Evolutionary conservation across 1,140 invertebrate species (phyloP), one percentile per base, ranked within the genome.

Genomic region (Melipona quadrifasciata): DNA sequence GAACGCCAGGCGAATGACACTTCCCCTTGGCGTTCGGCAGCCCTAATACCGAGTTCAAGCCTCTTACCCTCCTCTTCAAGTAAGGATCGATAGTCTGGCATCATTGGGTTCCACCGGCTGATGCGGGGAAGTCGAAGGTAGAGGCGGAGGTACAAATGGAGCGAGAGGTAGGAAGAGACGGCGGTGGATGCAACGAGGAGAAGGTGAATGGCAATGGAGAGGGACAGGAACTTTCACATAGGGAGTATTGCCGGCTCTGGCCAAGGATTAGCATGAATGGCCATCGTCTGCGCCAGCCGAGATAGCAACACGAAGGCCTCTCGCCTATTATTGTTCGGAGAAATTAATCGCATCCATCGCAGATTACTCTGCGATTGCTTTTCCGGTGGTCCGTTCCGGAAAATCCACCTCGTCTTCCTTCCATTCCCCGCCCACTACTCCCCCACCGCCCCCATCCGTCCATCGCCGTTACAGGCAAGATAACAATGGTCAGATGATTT

Each of bases 11-110:
- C 87, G 88, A 92, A 90, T 91, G 92, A 92, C 91, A 92, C 92
- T 92, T 92, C 86, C 90, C 89, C 74, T 85, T 87, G 88, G 85
- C 82, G 87, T 84, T 88, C 86, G 85, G 88, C 86, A 90, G 85
- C 88, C 88, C 82, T 89, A 90, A 90, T 89, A 88, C 86, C 68
- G 88, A 91, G 87, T 91, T 92, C 90, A 85, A 91, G 88, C 89
- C 93, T 93, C 91, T 91, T 92, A 91, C 87, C 86, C 89, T 80
- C 75, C 85, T 88, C 87, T 87, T 82, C 85, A 81, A 87, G 86
- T 81, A 80, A 90, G 87, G 92, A 93, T 93, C 93, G 92, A 93
- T 93, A 93, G 92, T 92, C 91, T 89, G 88, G 92, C 92, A 93
- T 93, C 91, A 93, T 93, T 91, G 90, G 91, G 83, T 86, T 92